Percentiles rank a stretch among this genome's conserved stretches.
Conservation (phyloP, 30 jellyfish, hydroid and myxozoan genomes). For the Phacellophora camtschatica region DNA sequence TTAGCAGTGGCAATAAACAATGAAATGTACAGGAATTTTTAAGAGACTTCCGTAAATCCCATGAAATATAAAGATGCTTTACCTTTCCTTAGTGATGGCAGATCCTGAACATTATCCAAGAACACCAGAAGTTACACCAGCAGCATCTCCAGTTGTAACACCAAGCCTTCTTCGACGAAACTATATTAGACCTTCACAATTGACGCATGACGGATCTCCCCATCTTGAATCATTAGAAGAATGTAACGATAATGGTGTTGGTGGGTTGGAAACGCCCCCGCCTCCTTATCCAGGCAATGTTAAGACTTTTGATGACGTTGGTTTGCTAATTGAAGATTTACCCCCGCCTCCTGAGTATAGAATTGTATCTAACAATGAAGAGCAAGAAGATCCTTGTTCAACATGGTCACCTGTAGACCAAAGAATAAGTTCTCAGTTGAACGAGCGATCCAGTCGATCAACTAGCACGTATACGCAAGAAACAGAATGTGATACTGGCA, state of each 20-base stretch:
- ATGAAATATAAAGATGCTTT: neutral
- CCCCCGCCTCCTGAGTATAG: constrained; percentile 68
- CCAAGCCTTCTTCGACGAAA: constrained; percentile 55
- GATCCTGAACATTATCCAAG: constrained; percentile 73
- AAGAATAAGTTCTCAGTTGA: too few relatives aligned
- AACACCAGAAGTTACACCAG: constrained; percentile 77
- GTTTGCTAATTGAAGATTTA: constrained; percentile 1
- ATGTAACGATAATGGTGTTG: constrained; percentile 44
- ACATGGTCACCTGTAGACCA: constrained; percentile 23
- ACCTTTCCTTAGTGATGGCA: constrained; percentile 55
- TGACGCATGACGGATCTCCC: constrained; percentile 14
- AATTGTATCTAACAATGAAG: constrained; percentile 50
- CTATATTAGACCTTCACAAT: constrained; percentile 18
- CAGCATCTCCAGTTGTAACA: constrained; percentile 55
- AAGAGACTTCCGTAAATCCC: too few relatives aligned
- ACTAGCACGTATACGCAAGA: constrained; percentile 4
- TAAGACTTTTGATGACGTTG: constrained; percentile 10
- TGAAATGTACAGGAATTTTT: too few relatives aligned
- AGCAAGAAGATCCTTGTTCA: constrained; percentile 17
- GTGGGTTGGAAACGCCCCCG: constrained; percentile 58
- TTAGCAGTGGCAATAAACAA: too few relatives aligned
- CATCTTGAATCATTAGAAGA: constrained; percentile 66
- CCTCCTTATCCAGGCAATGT: constrained; percentile 65
- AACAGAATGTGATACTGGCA: neutral
- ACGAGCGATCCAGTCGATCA: too few relatives aligned